Conservation (phyloP, 1,140 invertebrate species). For the Achroia grisella region DNA sequence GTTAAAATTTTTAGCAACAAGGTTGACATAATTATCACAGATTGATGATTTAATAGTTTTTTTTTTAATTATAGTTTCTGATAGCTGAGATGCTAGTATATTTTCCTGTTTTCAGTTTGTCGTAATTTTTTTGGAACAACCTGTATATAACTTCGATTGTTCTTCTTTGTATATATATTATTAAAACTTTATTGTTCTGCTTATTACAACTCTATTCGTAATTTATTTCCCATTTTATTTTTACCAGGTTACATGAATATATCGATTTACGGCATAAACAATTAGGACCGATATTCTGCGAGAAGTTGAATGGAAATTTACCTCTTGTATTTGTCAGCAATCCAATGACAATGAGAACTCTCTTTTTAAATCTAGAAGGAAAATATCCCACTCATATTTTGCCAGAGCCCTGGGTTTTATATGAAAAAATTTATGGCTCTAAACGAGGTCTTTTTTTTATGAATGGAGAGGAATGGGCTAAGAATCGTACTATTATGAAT, state of each 20-base stretch:
- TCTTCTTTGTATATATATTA: too few relatives aligned
- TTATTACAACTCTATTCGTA: too few relatives aligned
- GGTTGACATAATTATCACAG: too few relatives aligned
- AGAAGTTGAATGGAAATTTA: constrained; percentile 77
- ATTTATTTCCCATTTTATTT: neutral
- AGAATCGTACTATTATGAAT: constrained; percentile 81
- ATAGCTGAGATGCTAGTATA: too few relatives aligned
- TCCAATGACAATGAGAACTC: constrained; percentile 78
- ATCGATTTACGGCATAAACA: constrained; percentile 81
- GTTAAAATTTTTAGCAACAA: too few relatives aligned
- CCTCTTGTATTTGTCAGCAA: constrained; percentile 83
- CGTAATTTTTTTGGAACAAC: too few relatives aligned
- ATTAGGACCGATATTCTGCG: constrained; percentile 84
- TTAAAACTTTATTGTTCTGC: too few relatives aligned
- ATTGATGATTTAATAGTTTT: too few relatives aligned
- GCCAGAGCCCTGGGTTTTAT: constrained; percentile 87
- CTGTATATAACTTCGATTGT: too few relatives aligned
- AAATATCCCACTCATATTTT: constrained; percentile 85
- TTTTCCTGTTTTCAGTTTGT: too few relatives aligned
- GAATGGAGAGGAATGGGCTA: constrained; percentile 87
- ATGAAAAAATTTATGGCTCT: constrained; percentile 81
- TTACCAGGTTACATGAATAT: constrained; percentile 76
- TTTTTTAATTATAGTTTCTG: too few relatives aligned
- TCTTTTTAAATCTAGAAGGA: constrained; percentile 84
- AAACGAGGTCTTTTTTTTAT: constrained; percentile 90